Conservation (phyloP, 2,797 vertebrate genomes). For the Muraenolepis orangiensis region DNA sequence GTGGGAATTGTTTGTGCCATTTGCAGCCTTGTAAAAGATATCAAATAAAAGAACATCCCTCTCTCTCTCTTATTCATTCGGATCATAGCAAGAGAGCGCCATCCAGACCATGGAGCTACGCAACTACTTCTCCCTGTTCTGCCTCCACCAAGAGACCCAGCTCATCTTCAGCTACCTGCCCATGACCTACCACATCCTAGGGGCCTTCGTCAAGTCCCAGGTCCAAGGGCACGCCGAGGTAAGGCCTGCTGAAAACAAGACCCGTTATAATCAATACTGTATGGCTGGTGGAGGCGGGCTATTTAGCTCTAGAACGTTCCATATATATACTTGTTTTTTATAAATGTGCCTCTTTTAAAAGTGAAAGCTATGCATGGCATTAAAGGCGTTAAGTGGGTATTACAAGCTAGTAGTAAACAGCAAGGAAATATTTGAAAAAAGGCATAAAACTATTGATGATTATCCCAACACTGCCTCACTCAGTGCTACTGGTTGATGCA, state of each 20-base stretch:
- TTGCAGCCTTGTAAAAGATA: too few relatives aligned
- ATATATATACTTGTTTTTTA: background rate
- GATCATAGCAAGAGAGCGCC: conserved; percentile 88
- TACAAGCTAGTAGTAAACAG: background rate
- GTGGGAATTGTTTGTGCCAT: background rate
- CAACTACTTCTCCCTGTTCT: conserved; percentile 95
- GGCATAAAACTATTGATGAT: background rate
- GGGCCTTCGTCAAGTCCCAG: conserved; percentile 94
- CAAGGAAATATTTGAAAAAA: background rate
- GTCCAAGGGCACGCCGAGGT: conserved; percentile 97
- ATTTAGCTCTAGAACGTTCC: too few relatives aligned
- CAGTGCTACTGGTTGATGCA: background rate
- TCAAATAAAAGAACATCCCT: too few relatives aligned
- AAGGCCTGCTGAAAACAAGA: conserved; percentile 44
- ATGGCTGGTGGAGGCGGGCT: background rate
- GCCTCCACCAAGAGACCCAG: conserved; percentile 96
- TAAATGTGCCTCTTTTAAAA: background rate
- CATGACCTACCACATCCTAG: conserved; percentile 90
- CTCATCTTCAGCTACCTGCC: conserved; percentile 93
- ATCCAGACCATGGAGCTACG: conserved; percentile 96
- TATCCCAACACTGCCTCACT: background rate
- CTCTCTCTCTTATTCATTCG: too few relatives aligned
- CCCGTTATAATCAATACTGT: conserved; percentile 8
- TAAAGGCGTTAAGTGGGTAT: background rate
- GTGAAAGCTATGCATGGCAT: background rate